Evolutionary conservation across 2,888 invertebrate genomes (phyloP), one percentile per base, ranked within the genome.

Genomic region (Criorhina ranunculi): DNA sequence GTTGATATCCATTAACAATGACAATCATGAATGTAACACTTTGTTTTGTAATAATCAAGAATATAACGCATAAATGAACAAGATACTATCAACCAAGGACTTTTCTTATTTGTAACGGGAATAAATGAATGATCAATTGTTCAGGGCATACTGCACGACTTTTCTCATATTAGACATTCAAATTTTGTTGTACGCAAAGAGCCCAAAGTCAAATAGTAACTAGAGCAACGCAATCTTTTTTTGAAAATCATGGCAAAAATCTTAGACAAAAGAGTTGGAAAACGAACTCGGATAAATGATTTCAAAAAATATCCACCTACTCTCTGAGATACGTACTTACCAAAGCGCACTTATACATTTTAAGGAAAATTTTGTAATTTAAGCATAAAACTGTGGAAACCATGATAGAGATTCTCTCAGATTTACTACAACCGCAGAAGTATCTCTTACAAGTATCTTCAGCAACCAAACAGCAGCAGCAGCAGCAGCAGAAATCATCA

Each of bases 401-500:
- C 40, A 66, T 42, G 42, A 64, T 55, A 75, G 44, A 66, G 76
- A 76, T 76, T 81, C 77, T 64, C 37, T 33, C 55, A 35, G 81
- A 76, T 62, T 57, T 46, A 17, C 42, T 7, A 44, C 19, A 60
- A 15, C 35, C 15, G 15, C 31, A 77, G 9, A 11, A 4, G 69
- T 53, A 44, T 6, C n/a, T 33, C 12, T 46, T 37, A 42, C 9
- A 77, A 75, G 64, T 46, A 46, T 0, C 53, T 31, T 51, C 17
- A 75, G 31, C 57, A 35, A 66, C 60, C 67, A 31, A 70, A 17
- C 33, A 42, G 12, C 59, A 82, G 53, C 82, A 73, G 11, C 73
- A 85, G 37, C 67, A 85, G 40, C 66, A 60, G 76, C 67, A 60
- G 42, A 66, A 78, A 76, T 85, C 79, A 76, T 80, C 80, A 80